Conservation (phyloP, 2,888 invertebrate genomes). For the Erpobdella octoculata region DNA sequence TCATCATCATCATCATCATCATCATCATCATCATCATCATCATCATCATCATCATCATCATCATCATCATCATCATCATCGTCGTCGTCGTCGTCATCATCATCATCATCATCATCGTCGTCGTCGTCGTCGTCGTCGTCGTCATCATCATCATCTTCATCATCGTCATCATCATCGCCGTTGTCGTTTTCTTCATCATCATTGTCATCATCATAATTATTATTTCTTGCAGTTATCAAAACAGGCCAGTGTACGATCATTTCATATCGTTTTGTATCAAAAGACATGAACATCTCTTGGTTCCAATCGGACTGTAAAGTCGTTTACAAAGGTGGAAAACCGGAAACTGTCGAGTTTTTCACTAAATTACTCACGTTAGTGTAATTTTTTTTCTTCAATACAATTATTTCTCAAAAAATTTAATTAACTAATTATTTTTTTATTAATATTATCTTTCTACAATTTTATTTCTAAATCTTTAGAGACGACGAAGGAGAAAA, state of each 20-base stretch:
- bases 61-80: conserved; percentile 24
- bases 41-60: conserved; percentile 28
- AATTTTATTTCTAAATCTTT: too few species aligned
- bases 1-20: not conserved
- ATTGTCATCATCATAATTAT: not conserved
- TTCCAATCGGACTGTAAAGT: conserved; percentile 12
- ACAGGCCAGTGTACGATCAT: not conserved
- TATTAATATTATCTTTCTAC: too few species aligned
- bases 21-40: conserved; percentile 8
- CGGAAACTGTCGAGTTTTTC: conserved; percentile 1
- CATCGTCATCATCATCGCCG: not conserved
- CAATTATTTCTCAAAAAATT: too few species aligned
- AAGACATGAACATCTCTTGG: conserved; percentile 2
- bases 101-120: not conserved
- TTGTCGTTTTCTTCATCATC: too few species aligned
- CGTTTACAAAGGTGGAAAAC: conserved; percentile 17
- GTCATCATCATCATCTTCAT: not conserved
- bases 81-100: conserved; percentile 1
- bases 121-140: not conserved
- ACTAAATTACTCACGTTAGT: conserved; percentile 13
- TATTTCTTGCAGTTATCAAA: not conserved
- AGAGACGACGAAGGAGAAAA: conserved; percentile 23
- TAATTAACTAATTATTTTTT: too few species aligned
- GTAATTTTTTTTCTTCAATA: not conserved
- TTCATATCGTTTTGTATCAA: not conserved